Conservation (phyloP, 2,113 vertebrate genomes). For the Gasterosteus nipponicus region DNA sequence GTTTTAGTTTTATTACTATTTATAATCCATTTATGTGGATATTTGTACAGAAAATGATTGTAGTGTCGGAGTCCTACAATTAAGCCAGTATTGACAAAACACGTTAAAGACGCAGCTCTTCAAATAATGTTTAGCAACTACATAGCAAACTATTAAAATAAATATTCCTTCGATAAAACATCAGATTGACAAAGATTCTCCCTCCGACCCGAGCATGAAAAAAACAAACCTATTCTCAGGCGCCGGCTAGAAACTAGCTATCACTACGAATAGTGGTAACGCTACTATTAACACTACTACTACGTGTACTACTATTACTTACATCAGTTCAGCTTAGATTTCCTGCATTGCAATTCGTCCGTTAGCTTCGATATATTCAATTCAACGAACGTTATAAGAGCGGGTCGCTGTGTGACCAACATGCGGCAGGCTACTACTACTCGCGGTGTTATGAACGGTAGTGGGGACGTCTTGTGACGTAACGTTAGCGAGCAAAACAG, state of each 20-base stretch:
- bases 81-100: background rate
- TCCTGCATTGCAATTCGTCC: too few species aligned
- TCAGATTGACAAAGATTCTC: constrained; percentile 79
- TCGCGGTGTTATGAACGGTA: background rate
- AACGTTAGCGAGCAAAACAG: background rate
- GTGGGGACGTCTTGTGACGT: background rate
- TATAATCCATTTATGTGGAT: background rate
- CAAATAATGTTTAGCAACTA: background rate
- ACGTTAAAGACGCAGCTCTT: background rate
- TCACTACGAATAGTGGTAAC: too few species aligned
- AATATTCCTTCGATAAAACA: constrained; percentile 26
- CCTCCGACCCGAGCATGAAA: constrained; percentile 12
- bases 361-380: too few species aligned
- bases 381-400: too few species aligned
- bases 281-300: too few species aligned
- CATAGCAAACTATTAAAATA: background rate
- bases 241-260: constrained; percentile 79
- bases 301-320: too few species aligned
- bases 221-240: constrained; percentile 92
- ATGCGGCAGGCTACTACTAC: background rate
- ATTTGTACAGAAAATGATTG: background rate
- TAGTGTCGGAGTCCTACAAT: background rate
- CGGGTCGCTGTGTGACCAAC: too few species aligned
- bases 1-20: background rate
- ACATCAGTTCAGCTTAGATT: constrained; percentile 37